Evolutionary conservation across 2,113 vertebrate species (phyloP).

Genomic region (Ranitomeya variabilis): DNA sequence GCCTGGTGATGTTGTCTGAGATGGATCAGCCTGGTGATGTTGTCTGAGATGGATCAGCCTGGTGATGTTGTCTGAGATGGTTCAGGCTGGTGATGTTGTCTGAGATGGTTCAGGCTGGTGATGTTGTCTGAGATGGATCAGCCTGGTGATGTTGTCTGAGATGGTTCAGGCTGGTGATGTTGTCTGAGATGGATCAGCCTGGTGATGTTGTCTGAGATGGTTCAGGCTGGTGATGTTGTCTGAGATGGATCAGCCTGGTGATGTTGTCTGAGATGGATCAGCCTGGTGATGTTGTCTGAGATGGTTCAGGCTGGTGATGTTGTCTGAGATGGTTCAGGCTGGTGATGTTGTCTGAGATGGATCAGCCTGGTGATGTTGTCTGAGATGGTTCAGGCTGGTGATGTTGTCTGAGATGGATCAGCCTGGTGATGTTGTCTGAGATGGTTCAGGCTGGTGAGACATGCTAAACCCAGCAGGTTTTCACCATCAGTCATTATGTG

Average conservation of each 20-base stretch:
- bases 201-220: no score
- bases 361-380: no score
- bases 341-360: background rate
- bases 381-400: no score
- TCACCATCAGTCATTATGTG: no score
- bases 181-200: background rate
- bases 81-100: no score
- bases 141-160: background rate
- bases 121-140: background rate
- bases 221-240: slow-evolving; percentile 70
- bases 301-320: no score
- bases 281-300: background rate
- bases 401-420: no score
- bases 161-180: background rate
- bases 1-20: background rate
- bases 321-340: no score
- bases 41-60: background rate
- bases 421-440: background rate
- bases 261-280: background rate
- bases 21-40: background rate
- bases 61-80: background rate
- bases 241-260: background rate
- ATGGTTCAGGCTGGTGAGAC: background rate
- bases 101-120: slow-evolving; percentile 79
- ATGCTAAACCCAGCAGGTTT: no score